Base-by-base conservation (phyloP, 2,113 vertebrate genomes). In the Hystrix brachyura region DNA sequence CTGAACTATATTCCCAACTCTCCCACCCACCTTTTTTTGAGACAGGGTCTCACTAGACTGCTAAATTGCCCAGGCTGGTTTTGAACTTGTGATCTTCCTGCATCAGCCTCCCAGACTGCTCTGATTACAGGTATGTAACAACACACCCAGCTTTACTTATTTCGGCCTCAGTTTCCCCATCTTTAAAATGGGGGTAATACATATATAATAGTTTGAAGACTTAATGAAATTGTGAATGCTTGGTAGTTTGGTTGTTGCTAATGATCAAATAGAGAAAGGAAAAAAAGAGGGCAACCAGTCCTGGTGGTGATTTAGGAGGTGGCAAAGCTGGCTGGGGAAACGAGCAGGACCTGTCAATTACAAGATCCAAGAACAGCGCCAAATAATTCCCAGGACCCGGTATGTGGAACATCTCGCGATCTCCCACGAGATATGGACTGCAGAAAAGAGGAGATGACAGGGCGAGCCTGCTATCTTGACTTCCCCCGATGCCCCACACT, bases 141-240 rank as follows among this genome's bases (percentile, higher is more conserved):
- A 34, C 67, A 69, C 34, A 69, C 67, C 17, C 34, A 69, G 67
- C 67, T 69, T 69, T n/a, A 55, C n/a, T 25, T 65, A 21, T 21
- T 43, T 72, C 14, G 71, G 19, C 38, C 19, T 72, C 71, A 72
- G 38, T 43, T 94, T 93, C 29, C 53, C 53, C 85, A 92, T 78
- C 72, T 87, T 90, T 78, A 76, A 80, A 74, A 92, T 76, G 65
- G 29, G 64, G 34, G 62, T 55, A 82, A 38, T n/a, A 72, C 27
- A 38, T 90, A 51, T 18, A 43, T 62, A n/a, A 59, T 69, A 69
- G 55, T 92, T 38, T 74, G 23, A 81, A 46, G 51, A 71, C 80
- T 94, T 43, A 59, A n/a, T 80, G 65, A 84, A 95, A 92, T 55
- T 89, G 55, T n/a, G 96, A 88, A 64, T 90, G 43, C 43, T 76